Conservation (phyloP, 2,888 invertebrate genomes). For the Cephonodes hylas region DNA sequence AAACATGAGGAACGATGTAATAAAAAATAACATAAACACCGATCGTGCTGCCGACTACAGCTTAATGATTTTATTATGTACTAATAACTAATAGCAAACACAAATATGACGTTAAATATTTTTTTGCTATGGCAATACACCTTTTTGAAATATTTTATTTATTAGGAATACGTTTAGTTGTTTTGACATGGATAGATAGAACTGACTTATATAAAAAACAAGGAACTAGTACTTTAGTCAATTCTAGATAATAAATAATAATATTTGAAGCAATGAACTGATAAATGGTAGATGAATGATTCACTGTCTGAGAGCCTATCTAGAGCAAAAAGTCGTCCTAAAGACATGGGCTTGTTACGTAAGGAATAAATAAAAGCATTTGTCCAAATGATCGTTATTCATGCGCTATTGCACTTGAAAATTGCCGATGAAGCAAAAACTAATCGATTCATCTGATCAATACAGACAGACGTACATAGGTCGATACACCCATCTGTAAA, state of each 20-base stretch:
- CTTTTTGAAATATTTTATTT: no score
- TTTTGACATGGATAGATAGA: background rate
- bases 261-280: no score
- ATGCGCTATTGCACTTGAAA: conserved; percentile 36
- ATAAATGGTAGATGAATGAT: background rate
- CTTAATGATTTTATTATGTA: conserved; percentile 4
- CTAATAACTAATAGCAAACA: conserved; percentile 5
- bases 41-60: background rate
- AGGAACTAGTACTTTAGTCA: background rate
- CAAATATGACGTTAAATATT: background rate
- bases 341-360: conserved; percentile 16
- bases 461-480: background rate
- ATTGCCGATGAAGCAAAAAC: conserved; percentile 25
- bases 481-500: conserved; percentile 7
- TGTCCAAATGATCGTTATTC: conserved; percentile 28
- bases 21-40: conserved; percentile 18
- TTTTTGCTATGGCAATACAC: background rate
- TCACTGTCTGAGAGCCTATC: background rate
- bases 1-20: conserved; percentile 5
- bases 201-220: no score
- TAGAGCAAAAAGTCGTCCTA: background rate
- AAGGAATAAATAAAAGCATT: conserved; percentile 28
- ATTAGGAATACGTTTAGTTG: no score
- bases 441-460: conserved; percentile 18
- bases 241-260: no score